phyloP scores from a whole-genome alignment of 2,797 vertebrate genomes.

The Acanthiza pusilla region DNA sequence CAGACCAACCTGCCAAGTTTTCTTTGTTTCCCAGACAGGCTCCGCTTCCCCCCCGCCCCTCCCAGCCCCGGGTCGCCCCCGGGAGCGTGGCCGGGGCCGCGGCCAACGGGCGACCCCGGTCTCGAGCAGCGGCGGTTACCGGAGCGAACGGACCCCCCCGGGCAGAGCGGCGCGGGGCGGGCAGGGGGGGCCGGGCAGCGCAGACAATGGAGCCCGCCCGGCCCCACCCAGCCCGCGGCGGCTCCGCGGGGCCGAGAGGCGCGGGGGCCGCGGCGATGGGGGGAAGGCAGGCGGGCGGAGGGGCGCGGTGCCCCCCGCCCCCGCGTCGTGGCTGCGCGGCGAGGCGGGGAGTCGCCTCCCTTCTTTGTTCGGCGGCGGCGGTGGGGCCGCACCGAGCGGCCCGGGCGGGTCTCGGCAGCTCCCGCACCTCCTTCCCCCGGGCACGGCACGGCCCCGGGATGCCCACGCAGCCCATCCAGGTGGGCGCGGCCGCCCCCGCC shows the following conservation, averaged over 20 bases:
- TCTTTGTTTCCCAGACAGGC: slow-evolving; percentile 28
- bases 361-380: slow-evolving; percentile 36
- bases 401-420: background rate
- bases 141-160: background rate
- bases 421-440: background rate
- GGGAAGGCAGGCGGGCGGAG: background rate
- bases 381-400: background rate
- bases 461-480: background rate
- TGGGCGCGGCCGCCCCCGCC: background rate
- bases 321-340: background rate
- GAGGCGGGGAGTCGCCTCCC: background rate
- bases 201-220: slow-evolving; percentile 70
- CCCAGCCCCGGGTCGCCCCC: background rate
- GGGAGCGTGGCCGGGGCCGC: background rate
- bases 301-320: background rate
- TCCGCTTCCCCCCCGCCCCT: background rate
- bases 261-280: background rate
- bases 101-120: background rate
- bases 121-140: background rate
- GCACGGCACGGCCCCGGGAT: background rate
- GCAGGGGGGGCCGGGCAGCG: background rate
- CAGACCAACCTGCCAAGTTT: background rate
- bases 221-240: slow-evolving; percentile 70
- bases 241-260: background rate
- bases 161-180: background rate